Conservation (phyloP, 1,140 invertebrate species). For the Battus philenor region DNA sequence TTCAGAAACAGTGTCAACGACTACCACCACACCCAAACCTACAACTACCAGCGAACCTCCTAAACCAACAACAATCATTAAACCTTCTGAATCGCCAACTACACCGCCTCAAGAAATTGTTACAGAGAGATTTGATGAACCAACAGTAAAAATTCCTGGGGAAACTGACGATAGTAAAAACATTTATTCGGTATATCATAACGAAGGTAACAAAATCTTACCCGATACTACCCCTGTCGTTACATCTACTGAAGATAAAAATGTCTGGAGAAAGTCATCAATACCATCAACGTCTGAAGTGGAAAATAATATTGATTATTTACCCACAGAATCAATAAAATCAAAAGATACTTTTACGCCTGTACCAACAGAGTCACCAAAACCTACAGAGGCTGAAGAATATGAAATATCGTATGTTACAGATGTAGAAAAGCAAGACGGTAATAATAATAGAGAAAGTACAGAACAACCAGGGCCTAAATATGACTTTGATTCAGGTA, state of each 20-base stretch:
- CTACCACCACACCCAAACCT: conserved; percentile 22
- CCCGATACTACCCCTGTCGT: conserved; percentile 19
- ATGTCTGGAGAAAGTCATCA: conserved; percentile 10
- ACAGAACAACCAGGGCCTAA: conserved; percentile 18
- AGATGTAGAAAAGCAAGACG: conserved; percentile 12
- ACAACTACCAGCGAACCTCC: conserved; percentile 21
- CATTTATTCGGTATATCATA: conserved; percentile 12
- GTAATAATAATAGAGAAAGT: conserved; percentile 10
- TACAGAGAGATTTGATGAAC: conserved; percentile 3
- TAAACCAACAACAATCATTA: conserved; percentile 16
- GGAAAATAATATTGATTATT: conserved; percentile 2
- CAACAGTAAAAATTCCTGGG: conserved; percentile 7
- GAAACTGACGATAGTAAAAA: conserved; percentile 9
- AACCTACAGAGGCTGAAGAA: conserved; percentile 12
- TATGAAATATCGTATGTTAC: conserved; percentile 17
- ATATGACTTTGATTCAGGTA: conserved; percentile 18
- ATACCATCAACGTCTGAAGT: conserved; percentile 1
- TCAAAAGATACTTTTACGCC: conserved; percentile 9
- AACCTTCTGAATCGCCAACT: conserved; percentile 15
- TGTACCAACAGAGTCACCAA: conserved; percentile 14
- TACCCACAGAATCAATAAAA: conserved; percentile 18
- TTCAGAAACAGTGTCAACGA: conserved; percentile 31
- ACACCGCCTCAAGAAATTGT: conserved; percentile 5
- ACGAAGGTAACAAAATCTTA: conserved; percentile 8
- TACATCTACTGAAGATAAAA: background rate